Evolutionary conservation across 2,888 invertebrate genomes (phyloP).

Genomic region (Mesoligia furuncula): DNA sequence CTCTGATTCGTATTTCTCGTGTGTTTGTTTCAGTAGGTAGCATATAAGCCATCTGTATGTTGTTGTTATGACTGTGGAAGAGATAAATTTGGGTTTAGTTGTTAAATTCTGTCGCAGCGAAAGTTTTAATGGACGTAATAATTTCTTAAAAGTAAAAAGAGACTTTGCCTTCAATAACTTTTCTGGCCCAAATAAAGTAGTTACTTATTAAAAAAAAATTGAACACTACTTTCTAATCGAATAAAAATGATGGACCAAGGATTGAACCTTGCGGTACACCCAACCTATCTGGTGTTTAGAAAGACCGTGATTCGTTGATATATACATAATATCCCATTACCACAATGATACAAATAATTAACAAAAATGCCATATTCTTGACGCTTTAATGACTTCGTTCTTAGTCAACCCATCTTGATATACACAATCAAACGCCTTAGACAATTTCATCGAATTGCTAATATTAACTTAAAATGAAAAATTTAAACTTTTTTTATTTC

Average conservation of each 20-base stretch:
- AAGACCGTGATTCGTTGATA: background rate
- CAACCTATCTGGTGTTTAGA: background rate
- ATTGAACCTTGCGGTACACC: constrained; percentile 33
- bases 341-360: background rate
- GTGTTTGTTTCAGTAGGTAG: constrained; percentile 93
- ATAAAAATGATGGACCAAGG: background rate
- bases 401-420: background rate
- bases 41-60: constrained; percentile 96
- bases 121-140: background rate
- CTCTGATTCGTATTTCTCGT: constrained; percentile 90
- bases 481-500: background rate
- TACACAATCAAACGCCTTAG: constrained; percentile 19
- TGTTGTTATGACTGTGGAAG: constrained; percentile 91
- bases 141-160: background rate
- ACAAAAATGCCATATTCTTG: background rate
- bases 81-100: background rate
- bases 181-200: background rate
- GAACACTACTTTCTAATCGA: background rate
- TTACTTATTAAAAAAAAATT: background rate
- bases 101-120: background rate
- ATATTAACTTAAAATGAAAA: background rate
- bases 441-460: background rate
- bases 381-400: background rate
- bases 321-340: background rate
- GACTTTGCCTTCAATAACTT: background rate